These are phyloP conservation scores for Ascaphus truei DNA, from an alignment of 2,113 vertebrate genomes.

Conservation along the genomic window DNA sequence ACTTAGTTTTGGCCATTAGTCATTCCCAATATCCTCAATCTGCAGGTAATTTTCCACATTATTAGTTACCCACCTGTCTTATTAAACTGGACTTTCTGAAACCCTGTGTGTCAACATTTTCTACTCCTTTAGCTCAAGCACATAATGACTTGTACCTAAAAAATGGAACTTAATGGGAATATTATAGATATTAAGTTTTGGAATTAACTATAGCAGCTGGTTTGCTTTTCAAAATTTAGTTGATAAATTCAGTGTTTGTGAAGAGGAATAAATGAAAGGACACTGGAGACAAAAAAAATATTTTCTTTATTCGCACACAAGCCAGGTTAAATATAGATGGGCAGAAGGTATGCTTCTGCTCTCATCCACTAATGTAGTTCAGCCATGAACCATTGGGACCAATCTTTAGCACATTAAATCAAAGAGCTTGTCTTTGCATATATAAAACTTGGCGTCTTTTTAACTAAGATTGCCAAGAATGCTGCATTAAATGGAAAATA, in stretches of 20 bases:
- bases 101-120: constrained; percentile 67
- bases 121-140: constrained; percentile 71
- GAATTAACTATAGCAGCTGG: constrained; percentile 75
- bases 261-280: constrained; percentile 46
- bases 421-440: constrained; percentile 33
- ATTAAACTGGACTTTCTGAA: constrained; percentile 77
- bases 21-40: constrained; percentile 79
- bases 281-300: constrained; percentile 48
- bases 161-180: constrained; percentile 73
- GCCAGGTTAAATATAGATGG: constrained; percentile 48
- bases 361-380: constrained; percentile 43
- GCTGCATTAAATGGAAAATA: constrained; percentile 37
- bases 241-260: constrained; percentile 54
- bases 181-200: constrained; percentile 74
- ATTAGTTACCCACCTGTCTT: constrained; percentile 84
- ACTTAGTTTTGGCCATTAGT: constrained; percentile 78
- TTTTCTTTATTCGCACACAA: constrained; percentile 44
- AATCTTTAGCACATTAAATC: constrained; percentile 50
- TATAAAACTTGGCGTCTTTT: constrained; percentile 35
- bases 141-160: constrained; percentile 72
- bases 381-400: constrained; percentile 45
- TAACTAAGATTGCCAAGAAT: constrained; percentile 42
- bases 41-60: constrained; percentile 84
- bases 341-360: constrained; percentile 50
- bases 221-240: constrained; percentile 69